These are phyloP conservation scores for Discoglossus pictus DNA, from an alignment of 2,797 vertebrate species.

Conservation along the genomic window DNA sequence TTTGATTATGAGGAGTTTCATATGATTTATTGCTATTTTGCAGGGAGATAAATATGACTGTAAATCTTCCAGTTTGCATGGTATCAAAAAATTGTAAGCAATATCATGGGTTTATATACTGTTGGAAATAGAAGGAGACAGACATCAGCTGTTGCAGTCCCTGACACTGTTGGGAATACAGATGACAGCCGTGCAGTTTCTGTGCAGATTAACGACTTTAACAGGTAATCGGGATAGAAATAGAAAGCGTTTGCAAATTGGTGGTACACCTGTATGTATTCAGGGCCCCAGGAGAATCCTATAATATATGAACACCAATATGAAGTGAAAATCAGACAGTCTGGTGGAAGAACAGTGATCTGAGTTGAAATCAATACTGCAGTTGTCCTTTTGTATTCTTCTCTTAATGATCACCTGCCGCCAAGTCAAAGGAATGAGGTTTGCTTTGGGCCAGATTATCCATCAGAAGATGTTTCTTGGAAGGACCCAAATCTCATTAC, in stretches of 20 bases:
- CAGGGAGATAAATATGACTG: conserved; percentile 6
- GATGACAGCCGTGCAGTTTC: conserved; percentile 11
- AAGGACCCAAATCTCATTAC: conserved; percentile 39
- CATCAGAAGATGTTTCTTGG: conserved; percentile 10
- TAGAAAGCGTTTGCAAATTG: conserved; percentile 30
- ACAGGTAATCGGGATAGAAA: conserved; percentile 17
- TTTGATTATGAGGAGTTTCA: not conserved
- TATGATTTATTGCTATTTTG: not conserved
- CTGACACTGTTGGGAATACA: conserved; percentile 26
- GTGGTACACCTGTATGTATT: conserved; percentile 7
- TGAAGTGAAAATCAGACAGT: conserved; percentile 33
- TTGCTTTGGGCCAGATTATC: conserved; percentile 31
- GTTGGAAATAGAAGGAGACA: conserved; percentile 61
- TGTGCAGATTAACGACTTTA: conserved; percentile 15
- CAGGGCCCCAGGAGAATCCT: conserved; percentile 24
- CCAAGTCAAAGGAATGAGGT: conserved; percentile 16
- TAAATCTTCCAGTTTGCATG: not conserved
- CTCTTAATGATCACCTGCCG: conserved; percentile 40
- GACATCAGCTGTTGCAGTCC: conserved; percentile 56
- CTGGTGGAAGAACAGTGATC: conserved; percentile 23
- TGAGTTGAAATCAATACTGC: conserved; percentile 38
- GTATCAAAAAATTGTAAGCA: not conserved
- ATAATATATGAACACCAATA: conserved; percentile 24
- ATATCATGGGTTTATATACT: conserved; percentile 55
- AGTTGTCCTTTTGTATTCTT: conserved; percentile 27